Evolutionary conservation across 2,797 vertebrate genomes (phyloP).

Genomic region (Phylloscopus collybita): DNA sequence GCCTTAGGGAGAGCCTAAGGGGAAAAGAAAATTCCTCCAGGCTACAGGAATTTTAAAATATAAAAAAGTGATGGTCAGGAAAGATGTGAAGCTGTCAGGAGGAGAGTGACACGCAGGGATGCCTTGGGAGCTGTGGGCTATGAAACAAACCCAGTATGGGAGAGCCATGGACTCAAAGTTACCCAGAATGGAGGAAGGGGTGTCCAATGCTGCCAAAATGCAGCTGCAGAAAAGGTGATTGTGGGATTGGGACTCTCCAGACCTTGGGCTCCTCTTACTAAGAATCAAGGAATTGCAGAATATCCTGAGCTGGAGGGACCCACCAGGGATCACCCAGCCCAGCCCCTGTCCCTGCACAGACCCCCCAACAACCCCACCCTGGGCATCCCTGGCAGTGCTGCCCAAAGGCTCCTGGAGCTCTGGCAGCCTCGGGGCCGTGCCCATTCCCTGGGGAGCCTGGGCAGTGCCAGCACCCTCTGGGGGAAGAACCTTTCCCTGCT

Average conservation of each 20-base stretch:
- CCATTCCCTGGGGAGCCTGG: neutral
- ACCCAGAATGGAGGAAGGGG: rapidly evolving
- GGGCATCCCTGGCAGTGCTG: neutral
- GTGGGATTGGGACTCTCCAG: neutral
- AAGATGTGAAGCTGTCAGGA: neutral
- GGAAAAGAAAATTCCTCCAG: neutral
- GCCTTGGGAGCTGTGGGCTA: neutral
- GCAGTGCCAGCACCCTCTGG: neutral
- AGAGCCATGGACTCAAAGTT: neutral
- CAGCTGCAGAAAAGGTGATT: neutral
- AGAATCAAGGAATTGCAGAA: neutral
- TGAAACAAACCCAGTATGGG: neutral
- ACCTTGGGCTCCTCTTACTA: neutral
- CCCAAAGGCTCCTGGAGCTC: neutral
- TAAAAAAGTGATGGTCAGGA: neutral
- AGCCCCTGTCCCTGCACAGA: neutral
- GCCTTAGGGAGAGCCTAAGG: neutral
- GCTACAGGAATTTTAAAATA: neutral
- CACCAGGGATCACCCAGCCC: rapidly evolving
- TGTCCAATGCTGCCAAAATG: neutral
- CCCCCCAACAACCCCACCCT: neutral
- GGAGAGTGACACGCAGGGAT: neutral
- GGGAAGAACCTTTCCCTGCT: neutral
- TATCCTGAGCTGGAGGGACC: neutral
- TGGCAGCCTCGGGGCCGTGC: neutral